phyloP scores from a whole-genome alignment of 2,113 vertebrate genomes.

The Sylvia atricapilla region DNA sequence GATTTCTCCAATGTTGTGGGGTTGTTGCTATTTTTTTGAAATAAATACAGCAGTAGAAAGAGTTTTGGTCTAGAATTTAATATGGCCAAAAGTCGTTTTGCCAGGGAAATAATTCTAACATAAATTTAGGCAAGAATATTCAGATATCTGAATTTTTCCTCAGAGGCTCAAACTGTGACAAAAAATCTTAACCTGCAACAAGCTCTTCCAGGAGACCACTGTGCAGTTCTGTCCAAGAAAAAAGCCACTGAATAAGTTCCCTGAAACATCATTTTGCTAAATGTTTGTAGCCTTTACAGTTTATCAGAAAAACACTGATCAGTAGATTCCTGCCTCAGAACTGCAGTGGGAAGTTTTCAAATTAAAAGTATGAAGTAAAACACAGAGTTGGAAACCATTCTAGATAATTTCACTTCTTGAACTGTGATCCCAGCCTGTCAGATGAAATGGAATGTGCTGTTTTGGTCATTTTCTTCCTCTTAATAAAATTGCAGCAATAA shows the following conservation, averaged over 20 bases:
- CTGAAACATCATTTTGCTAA: not conserved
- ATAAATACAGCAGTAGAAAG: not conserved
- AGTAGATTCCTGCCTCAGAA: not conserved
- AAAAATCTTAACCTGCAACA: not conserved
- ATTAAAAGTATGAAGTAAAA: not conserved
- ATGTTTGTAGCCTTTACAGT: not conserved
- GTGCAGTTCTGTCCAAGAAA: not conserved
- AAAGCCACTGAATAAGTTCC: not conserved
- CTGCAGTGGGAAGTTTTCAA: not conserved
- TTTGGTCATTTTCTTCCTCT: not conserved
- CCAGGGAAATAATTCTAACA: not conserved
- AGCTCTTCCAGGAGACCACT: not conserved
- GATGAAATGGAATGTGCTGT: not conserved
- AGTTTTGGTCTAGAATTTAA: not conserved
- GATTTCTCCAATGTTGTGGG: not conserved
- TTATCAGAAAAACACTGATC: not conserved
- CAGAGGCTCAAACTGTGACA: not conserved
- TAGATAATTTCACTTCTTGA: not conserved
- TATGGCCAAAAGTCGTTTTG: not conserved
- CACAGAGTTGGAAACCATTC: not conserved
- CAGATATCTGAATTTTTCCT: not conserved
- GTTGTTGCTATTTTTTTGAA: accelerated
- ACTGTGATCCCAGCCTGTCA: not conserved
- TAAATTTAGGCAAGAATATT: not conserved
- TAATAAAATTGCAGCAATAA: not conserved